A percentile compares a stretch with the other conserved stretches of the same genome.
These are phyloP conservation scores for Tipula helvola DNA, from an alignment of 2,888 invertebrate species.

Conservation along the genomic window DNA sequence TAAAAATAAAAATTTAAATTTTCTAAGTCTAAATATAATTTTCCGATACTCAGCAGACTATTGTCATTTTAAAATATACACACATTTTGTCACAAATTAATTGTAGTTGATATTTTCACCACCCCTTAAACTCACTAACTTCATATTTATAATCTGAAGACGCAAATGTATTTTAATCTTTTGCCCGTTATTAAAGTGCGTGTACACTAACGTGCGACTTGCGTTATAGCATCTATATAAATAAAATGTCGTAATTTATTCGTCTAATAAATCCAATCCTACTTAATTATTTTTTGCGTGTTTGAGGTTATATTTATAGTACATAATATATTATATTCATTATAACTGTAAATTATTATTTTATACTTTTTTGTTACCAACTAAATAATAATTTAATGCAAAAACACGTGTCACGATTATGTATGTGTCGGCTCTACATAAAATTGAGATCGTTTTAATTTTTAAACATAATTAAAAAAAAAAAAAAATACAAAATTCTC, in stretches of 20 bases:
- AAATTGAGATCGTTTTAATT: background rate
- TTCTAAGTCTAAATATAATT: background rate
- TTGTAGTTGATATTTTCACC: background rate
- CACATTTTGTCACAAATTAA: background rate
- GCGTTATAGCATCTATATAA: background rate
- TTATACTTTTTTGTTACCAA: background rate
- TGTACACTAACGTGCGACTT: background rate
- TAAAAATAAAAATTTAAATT: background rate
- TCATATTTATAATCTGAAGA: background rate
- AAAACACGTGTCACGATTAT: background rate
- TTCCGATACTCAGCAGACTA: background rate
- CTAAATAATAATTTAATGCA: background rate
- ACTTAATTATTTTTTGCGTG: conserved; percentile 4
- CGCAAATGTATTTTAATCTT: background rate
- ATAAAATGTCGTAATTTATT: background rate
- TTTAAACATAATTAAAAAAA: background rate
- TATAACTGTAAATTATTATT: background rate
- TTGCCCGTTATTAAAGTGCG: background rate
- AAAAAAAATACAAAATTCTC: background rate
- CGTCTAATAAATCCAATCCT: background rate
- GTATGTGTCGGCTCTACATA: background rate
- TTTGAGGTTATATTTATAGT: background rate
- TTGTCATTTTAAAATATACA: background rate
- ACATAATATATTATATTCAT: background rate
- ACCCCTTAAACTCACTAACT: background rate